These are phyloP conservation scores for Spodoptera frugiperda DNA, from an alignment of 1,140 invertebrate species.

Conservation along the genomic window DNA sequence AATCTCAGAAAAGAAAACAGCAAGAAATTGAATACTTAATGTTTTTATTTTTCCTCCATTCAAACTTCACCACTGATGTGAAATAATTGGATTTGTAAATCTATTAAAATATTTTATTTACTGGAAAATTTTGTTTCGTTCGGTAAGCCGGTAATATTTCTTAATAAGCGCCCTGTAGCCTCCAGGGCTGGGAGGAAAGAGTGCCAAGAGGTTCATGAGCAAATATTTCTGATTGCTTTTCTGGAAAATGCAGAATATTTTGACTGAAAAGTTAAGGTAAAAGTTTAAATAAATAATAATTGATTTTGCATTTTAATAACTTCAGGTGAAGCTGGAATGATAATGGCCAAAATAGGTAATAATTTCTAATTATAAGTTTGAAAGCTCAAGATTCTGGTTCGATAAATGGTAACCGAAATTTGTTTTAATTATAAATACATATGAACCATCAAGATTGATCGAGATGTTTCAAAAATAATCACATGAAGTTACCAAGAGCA, in stretches of 20 bases:
- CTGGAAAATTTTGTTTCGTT: constrained; percentile 5
- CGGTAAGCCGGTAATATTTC: constrained; percentile 10
- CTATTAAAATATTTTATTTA: constrained; percentile 6
- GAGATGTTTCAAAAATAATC: too few species aligned
- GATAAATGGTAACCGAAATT: too few species aligned
- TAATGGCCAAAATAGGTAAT: too few species aligned
- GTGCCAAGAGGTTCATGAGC: background rate
- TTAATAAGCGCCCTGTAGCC: background rate
- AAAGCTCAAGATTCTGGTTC: too few species aligned
- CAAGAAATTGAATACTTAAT: background rate
- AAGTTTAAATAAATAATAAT: too few species aligned
- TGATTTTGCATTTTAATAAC: too few species aligned
- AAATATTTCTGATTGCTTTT: background rate
- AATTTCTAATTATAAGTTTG: too few species aligned
- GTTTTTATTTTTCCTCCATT: constrained; percentile 16
- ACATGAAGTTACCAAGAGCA: too few species aligned
- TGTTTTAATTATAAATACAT: too few species aligned
- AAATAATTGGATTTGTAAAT: constrained; percentile 18
- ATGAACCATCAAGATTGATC: too few species aligned
- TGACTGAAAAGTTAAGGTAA: background rate
- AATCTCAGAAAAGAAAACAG: background rate
- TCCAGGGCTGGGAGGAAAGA: background rate
- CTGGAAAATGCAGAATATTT: background rate
- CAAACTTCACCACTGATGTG: constrained; percentile 1
- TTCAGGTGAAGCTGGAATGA: too few species aligned